Evolutionary conservation across 2,888 invertebrate species (phyloP).

Genomic region (Amiota minor): DNA sequence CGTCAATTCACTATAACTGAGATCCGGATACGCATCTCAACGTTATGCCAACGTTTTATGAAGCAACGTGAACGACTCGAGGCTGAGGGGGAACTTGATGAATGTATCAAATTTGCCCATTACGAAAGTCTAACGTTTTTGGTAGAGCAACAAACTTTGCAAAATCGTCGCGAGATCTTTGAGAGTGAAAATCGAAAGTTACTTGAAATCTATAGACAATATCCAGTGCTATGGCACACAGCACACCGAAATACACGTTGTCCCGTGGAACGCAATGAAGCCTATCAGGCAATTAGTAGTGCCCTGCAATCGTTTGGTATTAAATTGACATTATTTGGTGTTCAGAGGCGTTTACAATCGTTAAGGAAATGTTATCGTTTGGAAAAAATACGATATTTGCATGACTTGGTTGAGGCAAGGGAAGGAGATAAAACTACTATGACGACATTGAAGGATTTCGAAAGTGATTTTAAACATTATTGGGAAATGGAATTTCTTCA

Average conservation of each 20-base stretch:
- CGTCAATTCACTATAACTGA: conserved; percentile 58
- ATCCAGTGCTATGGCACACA: conserved; percentile 65
- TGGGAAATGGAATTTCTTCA: conserved; percentile 62
- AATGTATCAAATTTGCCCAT: conserved; percentile 55
- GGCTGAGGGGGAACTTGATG: conserved; percentile 57
- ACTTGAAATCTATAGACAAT: conserved; percentile 60
- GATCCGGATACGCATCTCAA: conserved; percentile 61
- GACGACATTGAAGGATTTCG: conserved; percentile 45
- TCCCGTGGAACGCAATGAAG: conserved; percentile 50
- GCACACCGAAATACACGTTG: conserved; percentile 53
- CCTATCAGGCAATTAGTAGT: conserved; percentile 55
- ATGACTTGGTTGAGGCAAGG: conserved; percentile 54
- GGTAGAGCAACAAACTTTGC: conserved; percentile 59
- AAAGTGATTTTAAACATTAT: conserved; percentile 59
- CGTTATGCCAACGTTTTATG: conserved; percentile 62
- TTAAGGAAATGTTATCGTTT: conserved; percentile 63
- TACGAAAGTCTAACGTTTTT: conserved; percentile 59
- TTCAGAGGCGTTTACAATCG: conserved; percentile 59
- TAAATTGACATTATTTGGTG: conserved; percentile 49
- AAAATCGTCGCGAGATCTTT: conserved; percentile 56
- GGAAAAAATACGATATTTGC: conserved; percentile 63
- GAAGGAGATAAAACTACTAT: background rate
- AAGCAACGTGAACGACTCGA: conserved; percentile 61
- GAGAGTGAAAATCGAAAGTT: conserved; percentile 60
- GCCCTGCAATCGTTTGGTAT: conserved; percentile 54